Base-by-base conservation (phyloP, 2,113 vertebrate genomes). In the Amphiprion percula region DNA sequence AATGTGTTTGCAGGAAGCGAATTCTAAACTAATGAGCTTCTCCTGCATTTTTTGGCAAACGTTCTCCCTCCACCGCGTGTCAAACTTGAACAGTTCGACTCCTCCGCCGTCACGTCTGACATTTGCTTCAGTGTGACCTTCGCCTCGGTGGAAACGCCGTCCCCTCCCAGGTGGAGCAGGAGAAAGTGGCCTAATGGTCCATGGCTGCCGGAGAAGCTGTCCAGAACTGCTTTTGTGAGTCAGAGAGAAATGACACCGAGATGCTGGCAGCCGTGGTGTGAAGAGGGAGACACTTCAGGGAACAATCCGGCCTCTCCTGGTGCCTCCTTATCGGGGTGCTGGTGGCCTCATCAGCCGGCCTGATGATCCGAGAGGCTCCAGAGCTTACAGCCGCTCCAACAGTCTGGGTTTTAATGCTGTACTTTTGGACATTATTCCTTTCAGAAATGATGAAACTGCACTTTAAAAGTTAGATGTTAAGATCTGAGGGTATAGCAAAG, bases 111-210 rank as follows among this genome's bases (percentile, higher is more conserved):
- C 54, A 11, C 28, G 37, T 30, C 60, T 67, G 54, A 44, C 37
- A 1, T 21, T 4, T 26, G 21, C 59, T 23, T 76, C 54, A 11
- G 44, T 30, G 75, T 60, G 74, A 80, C 77, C 83, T 80, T 70
- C 14, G 9, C 39, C 47, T 46, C 21, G 0, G 12, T 47, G 58
- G 70, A 83, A 58, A 39, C 23, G 11, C 19, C 10, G 5, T 70
- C 49, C 56, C 26, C 0, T 55, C 58, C 8, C 63, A 30, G 68
- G 37, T 61, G 79, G 62, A 53, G 63, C 46, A 17, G 50, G 63
- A 76, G 26, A 77, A 80, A 70, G 69, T 50, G 54, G 55, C 69
- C 63, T 85, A 68, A 83, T 79, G 69, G 59, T 63, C 46, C 74
- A 1, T 55, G 23, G 80, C 85, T 78, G 80, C 75, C 72, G 60